Conservation (phyloP, 2,113 vertebrate genomes). For the Centropus bengalensis region DNA sequence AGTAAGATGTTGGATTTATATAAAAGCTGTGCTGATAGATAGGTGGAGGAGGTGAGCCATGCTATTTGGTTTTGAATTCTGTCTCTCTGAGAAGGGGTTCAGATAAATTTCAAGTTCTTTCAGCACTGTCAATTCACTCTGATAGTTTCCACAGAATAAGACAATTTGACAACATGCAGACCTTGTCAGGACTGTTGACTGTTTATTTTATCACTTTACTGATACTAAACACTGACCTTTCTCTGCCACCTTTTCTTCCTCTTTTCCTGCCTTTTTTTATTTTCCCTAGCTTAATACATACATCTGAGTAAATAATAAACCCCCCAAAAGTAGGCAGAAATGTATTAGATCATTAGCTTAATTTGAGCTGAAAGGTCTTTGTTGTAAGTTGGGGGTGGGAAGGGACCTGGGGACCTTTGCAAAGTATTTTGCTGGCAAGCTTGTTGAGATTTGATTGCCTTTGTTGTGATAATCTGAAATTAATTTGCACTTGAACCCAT, state of each 20-base stretch:
- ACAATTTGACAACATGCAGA: constrained; percentile 69
- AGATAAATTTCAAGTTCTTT: constrained; percentile 71
- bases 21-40: constrained; percentile 80
- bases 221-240: constrained; percentile 76
- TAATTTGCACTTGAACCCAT: constrained; percentile 99
- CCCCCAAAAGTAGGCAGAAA: constrained; percentile 77
- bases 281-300: constrained; percentile 46
- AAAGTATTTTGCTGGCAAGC: constrained; percentile 90
- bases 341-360: constrained; percentile 86
- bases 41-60: constrained; percentile 73
- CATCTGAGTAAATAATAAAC: constrained; percentile 74
- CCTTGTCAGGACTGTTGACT: constrained; percentile 56
- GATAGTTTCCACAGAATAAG: constrained; percentile 67
- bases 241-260: constrained; percentile 58
- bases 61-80: constrained; percentile 72
- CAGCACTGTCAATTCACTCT: constrained; percentile 58
- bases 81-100: constrained; percentile 50
- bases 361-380: constrained; percentile 89
- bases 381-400: constrained; percentile 81
- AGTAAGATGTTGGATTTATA: constrained; percentile 79
- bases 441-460: constrained; percentile 91
- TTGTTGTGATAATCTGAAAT: constrained; percentile 99
- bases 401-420: constrained; percentile 85
- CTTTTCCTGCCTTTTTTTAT: constrained; percentile 17
- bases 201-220: constrained; percentile 78